These are phyloP conservation scores for Steromphala cineraria DNA, from an alignment of 2,888 invertebrate species.

Conservation along the genomic window DNA sequence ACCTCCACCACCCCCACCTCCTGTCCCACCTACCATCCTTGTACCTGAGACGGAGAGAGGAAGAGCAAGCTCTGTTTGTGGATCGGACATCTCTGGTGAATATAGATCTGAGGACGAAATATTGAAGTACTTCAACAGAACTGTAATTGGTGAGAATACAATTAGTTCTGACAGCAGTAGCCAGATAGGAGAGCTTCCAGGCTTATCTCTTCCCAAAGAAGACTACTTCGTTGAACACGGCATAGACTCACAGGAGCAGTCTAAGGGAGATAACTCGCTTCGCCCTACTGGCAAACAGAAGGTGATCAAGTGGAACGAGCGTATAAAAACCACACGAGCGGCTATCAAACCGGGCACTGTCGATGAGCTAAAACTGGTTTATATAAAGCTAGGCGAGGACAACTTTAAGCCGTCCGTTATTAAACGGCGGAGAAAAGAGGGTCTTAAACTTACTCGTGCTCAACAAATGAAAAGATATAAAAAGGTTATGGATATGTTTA, in stretches of 20 bases:
- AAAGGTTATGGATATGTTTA: slow-evolving; percentile 7
- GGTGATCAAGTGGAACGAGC: slow-evolving; percentile 41
- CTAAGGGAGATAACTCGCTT: slow-evolving; percentile 24
- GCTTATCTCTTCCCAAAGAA: slow-evolving; percentile 5
- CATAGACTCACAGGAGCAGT: not conserved
- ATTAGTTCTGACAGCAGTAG: not conserved
- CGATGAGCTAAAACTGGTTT: slow-evolving; percentile 44
- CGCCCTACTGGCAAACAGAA: not conserved
- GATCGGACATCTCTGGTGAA: not conserved
- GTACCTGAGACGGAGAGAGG: not conserved
- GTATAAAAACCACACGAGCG: slow-evolving; percentile 44
- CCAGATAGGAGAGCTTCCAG: not conserved
- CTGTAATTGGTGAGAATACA: not conserved
- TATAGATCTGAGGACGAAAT: slow-evolving; percentile 9
- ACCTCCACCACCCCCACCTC: slow-evolving; percentile 3
- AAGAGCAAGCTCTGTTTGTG: not conserved
- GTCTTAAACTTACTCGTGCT: not conserved
- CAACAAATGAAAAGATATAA: slow-evolving; percentile 13
- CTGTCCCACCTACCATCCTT: not conserved
- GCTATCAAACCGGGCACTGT: slow-evolving; percentile 53
- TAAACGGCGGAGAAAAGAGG: slow-evolving; percentile 16
- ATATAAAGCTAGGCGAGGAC: slow-evolving; percentile 26
- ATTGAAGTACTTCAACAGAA: slow-evolving; percentile 16
- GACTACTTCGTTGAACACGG: slow-evolving; percentile 6
- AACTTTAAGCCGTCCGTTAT: slow-evolving; percentile 22